A percentile compares a stretch with the other conserved stretches of the same genome.
Evolutionary conservation across 2,113 vertebrate species (phyloP).

Genomic region (Irena cyanogastra): DNA sequence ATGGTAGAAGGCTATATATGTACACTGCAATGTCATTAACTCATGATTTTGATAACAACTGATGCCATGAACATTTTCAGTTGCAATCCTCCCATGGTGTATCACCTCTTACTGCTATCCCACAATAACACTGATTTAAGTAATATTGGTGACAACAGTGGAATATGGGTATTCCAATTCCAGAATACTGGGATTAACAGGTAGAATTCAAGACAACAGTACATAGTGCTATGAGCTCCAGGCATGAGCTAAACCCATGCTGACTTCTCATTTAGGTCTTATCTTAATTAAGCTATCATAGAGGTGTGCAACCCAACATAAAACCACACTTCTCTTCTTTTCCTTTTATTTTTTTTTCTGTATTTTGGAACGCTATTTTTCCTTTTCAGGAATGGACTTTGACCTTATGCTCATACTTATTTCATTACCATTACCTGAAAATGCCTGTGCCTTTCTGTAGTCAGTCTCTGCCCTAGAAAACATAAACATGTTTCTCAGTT

Average conservation of each 20-base stretch:
- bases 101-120: neutral
- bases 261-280: neutral
- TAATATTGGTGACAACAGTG: neutral
- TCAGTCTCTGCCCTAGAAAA: conserved; percentile 70
- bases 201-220: neutral
- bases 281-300: neutral
- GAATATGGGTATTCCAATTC: neutral
- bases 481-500: conserved; percentile 6
- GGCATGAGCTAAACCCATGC: neutral
- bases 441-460: conserved; percentile 71
- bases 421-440: conserved; percentile 73
- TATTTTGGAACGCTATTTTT: neutral
- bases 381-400: neutral
- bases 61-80: neutral
- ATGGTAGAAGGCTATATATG: neutral
- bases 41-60: neutral
- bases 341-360: neutral
- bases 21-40: neutral
- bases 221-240: neutral
- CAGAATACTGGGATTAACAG: neutral
- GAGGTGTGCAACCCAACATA: neutral
- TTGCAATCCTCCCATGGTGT: neutral
- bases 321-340: neutral
- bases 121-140: neutral
- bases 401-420: neutral